Evolutionary conservation across 1,140 invertebrate species (phyloP).

Genomic region (Cecropterus lyciades): DNA sequence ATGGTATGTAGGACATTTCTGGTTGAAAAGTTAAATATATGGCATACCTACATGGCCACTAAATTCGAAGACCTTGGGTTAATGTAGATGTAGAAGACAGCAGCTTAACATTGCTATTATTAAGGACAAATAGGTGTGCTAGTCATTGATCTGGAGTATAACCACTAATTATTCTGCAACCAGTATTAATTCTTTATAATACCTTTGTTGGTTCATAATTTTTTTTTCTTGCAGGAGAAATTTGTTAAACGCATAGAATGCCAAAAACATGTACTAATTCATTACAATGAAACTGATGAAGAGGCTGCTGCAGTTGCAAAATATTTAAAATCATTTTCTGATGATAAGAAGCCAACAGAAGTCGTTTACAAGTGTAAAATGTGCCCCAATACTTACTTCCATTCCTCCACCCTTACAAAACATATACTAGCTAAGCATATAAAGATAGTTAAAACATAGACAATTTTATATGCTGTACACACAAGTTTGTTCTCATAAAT

Average conservation of each 20-base stretch:
- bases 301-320: conserved; percentile 12
- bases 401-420: conserved; percentile 59
- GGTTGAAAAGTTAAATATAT: no score
- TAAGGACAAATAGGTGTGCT: no score
- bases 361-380: conserved; percentile 61
- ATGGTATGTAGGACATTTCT: no score
- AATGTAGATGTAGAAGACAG: no score
- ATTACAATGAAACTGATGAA: conserved; percentile 39
- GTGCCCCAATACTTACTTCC: conserved; percentile 58
- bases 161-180: no score
- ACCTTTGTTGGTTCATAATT: background rate
- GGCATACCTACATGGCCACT: no score
- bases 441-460: conserved; percentile 44
- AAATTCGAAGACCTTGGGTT: no score
- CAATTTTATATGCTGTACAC: background rate
- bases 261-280: conserved; percentile 61
- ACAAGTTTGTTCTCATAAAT: no score
- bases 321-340: conserved; percentile 6
- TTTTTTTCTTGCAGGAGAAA: conserved; percentile 52
- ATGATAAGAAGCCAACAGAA: conserved; percentile 32
- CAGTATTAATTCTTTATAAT: no score
- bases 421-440: conserved; percentile 67
- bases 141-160: no score
- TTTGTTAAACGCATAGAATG: conserved; percentile 55
- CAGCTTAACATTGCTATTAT: no score